Conservation (phyloP, 2,888 invertebrate species). For the Eilema sororculum region DNA sequence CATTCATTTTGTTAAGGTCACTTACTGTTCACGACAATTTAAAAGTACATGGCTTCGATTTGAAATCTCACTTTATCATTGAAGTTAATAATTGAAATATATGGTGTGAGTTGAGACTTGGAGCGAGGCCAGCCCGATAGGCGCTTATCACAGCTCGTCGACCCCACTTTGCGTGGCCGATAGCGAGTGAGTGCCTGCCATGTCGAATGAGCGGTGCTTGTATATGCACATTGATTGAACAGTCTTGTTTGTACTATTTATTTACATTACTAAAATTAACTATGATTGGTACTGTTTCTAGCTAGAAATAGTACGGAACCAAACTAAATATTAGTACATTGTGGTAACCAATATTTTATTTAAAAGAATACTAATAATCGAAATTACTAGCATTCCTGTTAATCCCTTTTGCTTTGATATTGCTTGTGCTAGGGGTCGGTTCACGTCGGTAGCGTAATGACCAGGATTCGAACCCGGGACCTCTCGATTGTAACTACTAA, state of each 20-base stretch:
- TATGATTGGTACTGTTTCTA: background rate
- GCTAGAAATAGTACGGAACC: background rate
- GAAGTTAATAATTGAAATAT: conserved; percentile 61
- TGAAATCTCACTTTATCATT: conserved; percentile 50
- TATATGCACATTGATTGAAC: conserved; percentile 40
- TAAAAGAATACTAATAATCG: no score
- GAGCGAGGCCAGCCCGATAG: conserved; percentile 56
- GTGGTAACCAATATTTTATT: no score
- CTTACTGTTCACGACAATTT: conserved; percentile 15
- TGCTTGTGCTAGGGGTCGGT: no score
- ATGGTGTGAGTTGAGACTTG: conserved; percentile 58
- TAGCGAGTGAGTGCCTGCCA: conserved; percentile 34
- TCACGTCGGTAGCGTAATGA: no score
- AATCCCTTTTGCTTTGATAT: no score
- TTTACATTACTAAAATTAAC: background rate
- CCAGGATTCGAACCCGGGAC: no score
- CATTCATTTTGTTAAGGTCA: conserved; percentile 20
- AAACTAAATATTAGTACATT: background rate
- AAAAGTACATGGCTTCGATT: conserved; percentile 31
- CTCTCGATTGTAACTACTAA: no score
- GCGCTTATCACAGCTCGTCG: conserved; percentile 61
- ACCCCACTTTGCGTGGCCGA: conserved; percentile 55
- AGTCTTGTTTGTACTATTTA: background rate
- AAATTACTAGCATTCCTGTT: no score
- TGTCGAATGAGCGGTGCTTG: conserved; percentile 20